phyloP scores from a whole-genome alignment of 2,797 vertebrate genomes.

The Microctenopoma stevenorrisi region DNA sequence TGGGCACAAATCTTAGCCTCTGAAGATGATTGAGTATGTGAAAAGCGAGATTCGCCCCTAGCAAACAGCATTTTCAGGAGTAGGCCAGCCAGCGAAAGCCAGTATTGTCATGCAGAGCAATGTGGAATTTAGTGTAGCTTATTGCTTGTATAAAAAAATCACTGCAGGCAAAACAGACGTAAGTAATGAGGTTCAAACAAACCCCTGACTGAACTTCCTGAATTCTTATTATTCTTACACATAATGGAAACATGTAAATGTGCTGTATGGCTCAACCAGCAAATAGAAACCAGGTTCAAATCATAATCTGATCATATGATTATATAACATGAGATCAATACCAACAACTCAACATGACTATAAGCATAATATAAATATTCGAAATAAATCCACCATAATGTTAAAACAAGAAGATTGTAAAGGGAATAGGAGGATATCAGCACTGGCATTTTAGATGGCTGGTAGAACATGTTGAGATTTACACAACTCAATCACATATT shows the following conservation, averaged over 20 bases:
- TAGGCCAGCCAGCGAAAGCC: not conserved
- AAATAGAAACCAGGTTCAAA: not conserved
- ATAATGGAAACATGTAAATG: constrained; percentile 11
- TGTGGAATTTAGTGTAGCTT: constrained; percentile 13
- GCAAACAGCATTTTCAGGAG: constrained; percentile 15
- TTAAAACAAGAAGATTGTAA: too few relatives aligned
- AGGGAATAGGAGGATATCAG: too few relatives aligned
- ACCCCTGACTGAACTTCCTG: constrained; percentile 21
- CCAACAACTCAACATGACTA: too few relatives aligned
- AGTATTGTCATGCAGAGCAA: constrained; percentile 27
- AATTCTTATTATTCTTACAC: not conserved
- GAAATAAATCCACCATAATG: too few relatives aligned
- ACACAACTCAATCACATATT: too few relatives aligned
- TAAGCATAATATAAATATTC: too few relatives aligned
- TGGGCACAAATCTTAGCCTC: not conserved
- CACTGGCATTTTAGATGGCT: not conserved
- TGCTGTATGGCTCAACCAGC: not conserved
- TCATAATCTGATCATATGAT: not conserved
- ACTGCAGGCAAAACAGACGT: constrained; percentile 17
- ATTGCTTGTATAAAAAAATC: not conserved
- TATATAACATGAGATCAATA: too few relatives aligned
- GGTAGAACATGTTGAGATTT: too few relatives aligned
- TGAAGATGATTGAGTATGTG: too few relatives aligned
- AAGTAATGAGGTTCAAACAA: constrained; percentile 47
- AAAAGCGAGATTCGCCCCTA: too few relatives aligned